These are phyloP conservation scores for Chlamydotis undulata DNA, from an alignment of 2,113 vertebrate genomes.

Conservation along the genomic window DNA sequence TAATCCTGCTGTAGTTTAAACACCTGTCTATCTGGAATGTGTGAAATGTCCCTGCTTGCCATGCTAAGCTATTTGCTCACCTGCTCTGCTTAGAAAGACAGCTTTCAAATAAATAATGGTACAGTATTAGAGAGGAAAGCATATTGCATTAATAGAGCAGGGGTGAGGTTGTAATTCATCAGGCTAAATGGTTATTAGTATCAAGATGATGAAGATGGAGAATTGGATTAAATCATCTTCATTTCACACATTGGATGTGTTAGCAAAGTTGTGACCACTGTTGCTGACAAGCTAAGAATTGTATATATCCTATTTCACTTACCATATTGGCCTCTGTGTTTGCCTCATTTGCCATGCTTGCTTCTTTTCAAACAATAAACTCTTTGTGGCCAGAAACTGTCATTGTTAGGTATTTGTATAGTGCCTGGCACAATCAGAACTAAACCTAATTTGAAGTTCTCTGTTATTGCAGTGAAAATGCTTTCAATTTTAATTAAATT, in stretches of 20 bases:
- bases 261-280: neutral
- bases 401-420: constrained; percentile 49
- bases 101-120: constrained; percentile 67
- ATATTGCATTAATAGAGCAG: neutral
- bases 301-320: neutral
- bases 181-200: neutral
- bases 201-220: neutral
- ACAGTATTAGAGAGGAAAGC: constrained; percentile 38
- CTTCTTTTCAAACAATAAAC: constrained; percentile 11
- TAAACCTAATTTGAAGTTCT: neutral
- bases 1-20: constrained; percentile 79
- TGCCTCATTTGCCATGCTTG: constrained; percentile 11
- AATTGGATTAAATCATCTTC: neutral
- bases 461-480: neutral
- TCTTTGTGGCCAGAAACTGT: neutral
- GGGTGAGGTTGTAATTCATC: neutral
- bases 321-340: neutral
- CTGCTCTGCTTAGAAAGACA: constrained; percentile 68
- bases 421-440: constrained; percentile 39
- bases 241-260: neutral
- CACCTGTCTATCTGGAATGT: constrained; percentile 82
- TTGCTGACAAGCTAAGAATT: constrained; percentile 4
- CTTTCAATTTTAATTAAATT: neutral
- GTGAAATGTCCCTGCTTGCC: constrained; percentile 66
- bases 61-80: constrained; percentile 72